Percentiles rank a stretch among this genome's conserved stretches.
These are phyloP conservation scores for Nyctibius grandis DNA, from an alignment of 2,797 vertebrate species.

Conservation along the genomic window DNA sequence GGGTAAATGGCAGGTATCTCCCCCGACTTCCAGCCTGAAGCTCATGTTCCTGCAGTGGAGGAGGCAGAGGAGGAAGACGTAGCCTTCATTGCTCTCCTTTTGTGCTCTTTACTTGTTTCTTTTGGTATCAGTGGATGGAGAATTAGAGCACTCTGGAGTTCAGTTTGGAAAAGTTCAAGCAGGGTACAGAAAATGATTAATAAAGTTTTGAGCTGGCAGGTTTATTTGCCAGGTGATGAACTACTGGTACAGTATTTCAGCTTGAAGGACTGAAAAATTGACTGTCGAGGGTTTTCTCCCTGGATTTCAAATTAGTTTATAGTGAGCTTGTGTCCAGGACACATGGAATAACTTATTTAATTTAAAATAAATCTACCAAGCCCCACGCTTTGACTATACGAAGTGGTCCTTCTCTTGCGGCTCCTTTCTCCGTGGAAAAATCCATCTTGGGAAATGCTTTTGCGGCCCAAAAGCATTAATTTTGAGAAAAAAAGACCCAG, in stretches of 20 bases:
- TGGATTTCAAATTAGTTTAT: constrained; percentile 57
- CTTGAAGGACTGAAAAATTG: constrained; percentile 34
- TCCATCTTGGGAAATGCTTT: constrained; percentile 37
- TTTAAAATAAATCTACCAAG: constrained; percentile 64
- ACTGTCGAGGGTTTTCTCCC: constrained; percentile 12
- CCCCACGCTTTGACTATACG: constrained; percentile 19
- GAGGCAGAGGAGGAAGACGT: background rate
- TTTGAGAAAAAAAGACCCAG: background rate
- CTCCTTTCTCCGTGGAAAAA: constrained; percentile 48
- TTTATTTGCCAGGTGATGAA: constrained; percentile 68
- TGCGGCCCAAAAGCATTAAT: constrained; percentile 32
- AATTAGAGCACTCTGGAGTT: background rate
- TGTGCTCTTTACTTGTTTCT: background rate
- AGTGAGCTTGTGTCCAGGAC: constrained; percentile 29
- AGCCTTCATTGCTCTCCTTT: background rate
- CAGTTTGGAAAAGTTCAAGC: constrained; percentile 37
- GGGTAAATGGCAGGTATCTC: background rate
- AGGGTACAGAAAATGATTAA: constrained; percentile 51
- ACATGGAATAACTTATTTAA: constrained; percentile 63
- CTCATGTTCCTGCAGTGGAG: background rate
- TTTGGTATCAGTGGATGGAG: background rate
- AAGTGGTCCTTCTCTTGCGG: constrained; percentile 46
- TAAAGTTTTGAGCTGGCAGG: constrained; percentile 45
- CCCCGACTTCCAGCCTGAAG: rapidly evolving
- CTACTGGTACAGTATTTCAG: constrained; percentile 22